Evolutionary conservation across 1,140 invertebrate genomes (phyloP), one percentile per base, ranked within the genome.

Genomic region (Laupala kohalensis): DNA sequence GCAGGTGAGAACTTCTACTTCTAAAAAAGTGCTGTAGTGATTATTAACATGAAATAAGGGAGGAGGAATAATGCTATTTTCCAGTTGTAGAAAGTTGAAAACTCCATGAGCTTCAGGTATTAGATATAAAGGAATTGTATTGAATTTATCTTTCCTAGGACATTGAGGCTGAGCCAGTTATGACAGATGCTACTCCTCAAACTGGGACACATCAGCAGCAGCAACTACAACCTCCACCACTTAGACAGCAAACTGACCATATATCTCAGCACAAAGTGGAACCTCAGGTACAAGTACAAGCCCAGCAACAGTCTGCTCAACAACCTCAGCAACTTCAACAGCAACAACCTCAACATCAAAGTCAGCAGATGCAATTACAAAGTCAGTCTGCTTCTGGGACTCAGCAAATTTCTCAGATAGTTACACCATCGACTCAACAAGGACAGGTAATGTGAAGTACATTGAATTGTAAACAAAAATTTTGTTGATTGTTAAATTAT

Each of bases 141-240:
- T n/a, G n/a, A n/a, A n/a, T n/a, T n/a, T n/a, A n/a, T n/a, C n/a
- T n/a, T n/a, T n/a, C n/a, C n/a, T n/a, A 83, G 82, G 82, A 84
- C 73, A 83, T 84, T 81, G 83, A 83, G 67, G 81, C 81, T 9
- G 83, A 82, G 81, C 76, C 5, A 79, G 80, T 24, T 81, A 81
- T 71, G 70, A 73, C 6, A 25, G 67, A 25, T 29, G 67, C 29
- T 23, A 15, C 27, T 6, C 67, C 27, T 29, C 27, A 29, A 24
- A 19, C 67, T 19, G 67, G 67, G 12, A 29, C 28, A 29, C 29
- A 25, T 74, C 69, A n/a, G 24, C 72, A 30, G 64, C 71, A 27
- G 69, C 66, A 72, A 37, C n/a, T n/a, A n/a, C 72, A 72, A 73
- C 72, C 13, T 26, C 77, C n/a, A 74, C 74, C 63, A 70, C 77